Evolutionary conservation across 2,797 vertebrate genomes (phyloP), one percentile per base, ranked within the genome.

Genomic region (Crenichthys baileyi): DNA sequence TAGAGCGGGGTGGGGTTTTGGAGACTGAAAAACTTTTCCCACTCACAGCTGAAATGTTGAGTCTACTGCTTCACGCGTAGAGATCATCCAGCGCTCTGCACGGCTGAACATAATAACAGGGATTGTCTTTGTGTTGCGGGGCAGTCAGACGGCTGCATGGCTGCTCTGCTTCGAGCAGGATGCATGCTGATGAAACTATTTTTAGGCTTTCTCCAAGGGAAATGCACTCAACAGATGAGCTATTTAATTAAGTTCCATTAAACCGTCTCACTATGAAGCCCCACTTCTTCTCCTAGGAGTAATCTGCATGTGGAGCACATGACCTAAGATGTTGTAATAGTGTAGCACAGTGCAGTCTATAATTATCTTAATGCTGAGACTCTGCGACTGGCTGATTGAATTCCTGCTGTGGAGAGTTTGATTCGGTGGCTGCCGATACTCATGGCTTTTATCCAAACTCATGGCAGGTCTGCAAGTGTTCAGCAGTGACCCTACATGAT

Each of bases 91-190:
- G 87, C 81, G 83, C 87, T 86, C 77, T 88, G 91, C 90, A 78
- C 70, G 78, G 88, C 85, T 91, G 88, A 88, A 71, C 87, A 90
- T 94, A 94, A 95, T 94, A 85, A 95, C 90, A 94, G 92, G 90
- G 90, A 81, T 58, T 55, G 74, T 88, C 79, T 87, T 82, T 84
- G 82, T 70, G 79, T 67, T 77, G 82, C 79, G 80, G 73, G 16
- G 70, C 58, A 84, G 74, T 55, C 81, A 81, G 83, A 86, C 86
- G 88, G 83, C 79, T 79, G 76, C 74, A 76, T 0, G 7, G 78
- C 79, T 76, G 76, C 65, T 77, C 60, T 50, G 76, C 84, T 81
- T 78, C 1, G 20, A 51, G 63, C 83, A 83, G 46, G 44, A 80
- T 71, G 56, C 9, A 39, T 77, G 79, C 72, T 76, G 83, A 82